Base-by-base conservation (phyloP, 1,140 invertebrate species). In the Drosophila subobscura region DNA sequence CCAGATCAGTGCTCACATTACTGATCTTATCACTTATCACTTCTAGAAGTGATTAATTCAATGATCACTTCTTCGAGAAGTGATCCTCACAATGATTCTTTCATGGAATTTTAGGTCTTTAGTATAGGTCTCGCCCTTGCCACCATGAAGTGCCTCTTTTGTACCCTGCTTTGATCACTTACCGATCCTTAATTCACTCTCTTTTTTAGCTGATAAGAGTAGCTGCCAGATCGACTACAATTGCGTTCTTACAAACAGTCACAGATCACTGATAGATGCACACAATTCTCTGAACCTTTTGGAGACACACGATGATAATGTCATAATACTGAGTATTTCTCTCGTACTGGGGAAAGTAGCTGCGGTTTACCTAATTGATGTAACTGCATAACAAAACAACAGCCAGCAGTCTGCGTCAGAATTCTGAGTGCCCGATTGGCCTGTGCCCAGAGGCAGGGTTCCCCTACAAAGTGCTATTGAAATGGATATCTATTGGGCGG, bases 311-410 rank as follows among this genome's bases (percentile, higher is more conserved):
- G 8, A 70, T 68, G 46, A 71, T 71, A 72, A 72, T 60, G 66
- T 37, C 68, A 70, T 72, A 71, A 72, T 72, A 20, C 16, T 20
- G 16, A 29, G 27, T 10, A 49, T 42, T 55, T 42, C 50, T 14
- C 20, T 49, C 10, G 10, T 12, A 42, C 44, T 27, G 42, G 12
- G 14, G 52, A 25, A 33, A 40, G 65, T 50, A 52, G 20, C 20
- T 72, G 68, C 40, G 56, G 68, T 54, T 72, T 56, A 20, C 22
- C 67, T 72, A 61, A 72, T 72, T 72, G 70, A 72, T 72, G 70
- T 72, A 72, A 58, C 66, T 68, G 56, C 33, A 42, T 33, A 67
- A 23, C 10, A 37, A 8, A 33, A 45, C 44, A 27, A n/a, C 55
- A 64, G 59, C 29, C 59, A 22, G 37, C 8, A 20, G 40, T 41